These are phyloP conservation scores for Hyposoter dolosus DNA, from an alignment of 2,888 invertebrate species.

Conservation along the genomic window DNA sequence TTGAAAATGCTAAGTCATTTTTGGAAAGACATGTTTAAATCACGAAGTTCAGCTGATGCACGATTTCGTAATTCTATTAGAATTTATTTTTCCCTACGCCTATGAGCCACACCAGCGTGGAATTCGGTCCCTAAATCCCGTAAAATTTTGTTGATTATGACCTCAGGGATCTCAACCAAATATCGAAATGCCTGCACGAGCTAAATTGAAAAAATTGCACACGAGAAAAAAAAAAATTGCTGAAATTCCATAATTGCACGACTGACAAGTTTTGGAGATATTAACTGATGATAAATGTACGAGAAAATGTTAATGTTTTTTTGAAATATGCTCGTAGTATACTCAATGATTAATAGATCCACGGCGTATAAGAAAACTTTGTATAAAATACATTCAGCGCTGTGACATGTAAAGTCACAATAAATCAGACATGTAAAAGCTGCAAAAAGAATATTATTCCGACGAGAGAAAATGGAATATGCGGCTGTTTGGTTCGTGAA, in stretches of 20 bases:
- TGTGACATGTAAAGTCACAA: neutral
- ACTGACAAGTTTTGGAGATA: neutral
- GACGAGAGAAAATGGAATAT: neutral
- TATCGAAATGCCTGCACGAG: neutral
- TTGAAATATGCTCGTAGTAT: neutral
- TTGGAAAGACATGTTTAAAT: no score
- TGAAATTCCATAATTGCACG: neutral
- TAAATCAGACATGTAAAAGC: conserved; percentile 6
- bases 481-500: conserved; percentile 1
- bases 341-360: neutral
- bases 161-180: neutral
- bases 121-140: no score
- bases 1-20: no score
- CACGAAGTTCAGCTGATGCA: no score
- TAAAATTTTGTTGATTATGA: no score
- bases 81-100: no score
- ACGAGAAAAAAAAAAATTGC: neutral
- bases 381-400: neutral
- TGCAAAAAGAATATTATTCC: neutral
- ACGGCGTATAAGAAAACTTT: neutral
- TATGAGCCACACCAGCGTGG: no score
- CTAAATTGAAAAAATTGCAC: neutral
- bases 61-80: no score
- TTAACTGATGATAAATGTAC: neutral
- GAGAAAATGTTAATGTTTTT: neutral